These are phyloP conservation scores for Drosophila pseudoobscura DNA, from an alignment of 1,140 invertebrate species.

Conservation along the genomic window DNA sequence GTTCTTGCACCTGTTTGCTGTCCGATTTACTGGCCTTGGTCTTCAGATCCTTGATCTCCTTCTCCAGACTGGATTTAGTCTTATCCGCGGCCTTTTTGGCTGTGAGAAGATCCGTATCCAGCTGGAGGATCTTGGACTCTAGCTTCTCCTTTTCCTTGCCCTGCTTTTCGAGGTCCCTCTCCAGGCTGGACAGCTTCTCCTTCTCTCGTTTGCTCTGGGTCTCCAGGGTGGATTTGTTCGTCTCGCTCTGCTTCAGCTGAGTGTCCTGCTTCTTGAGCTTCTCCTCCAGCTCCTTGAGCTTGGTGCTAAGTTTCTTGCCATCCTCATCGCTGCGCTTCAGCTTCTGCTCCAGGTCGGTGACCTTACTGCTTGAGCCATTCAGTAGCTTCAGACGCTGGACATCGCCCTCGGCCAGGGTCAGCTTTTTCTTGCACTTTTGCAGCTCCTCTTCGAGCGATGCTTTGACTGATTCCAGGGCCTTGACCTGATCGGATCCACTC, in stretches of 20 bases:
- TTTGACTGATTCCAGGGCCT: conserved; percentile 69
- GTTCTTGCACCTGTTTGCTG: conserved; percentile 86
- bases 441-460: conserved; percentile 65
- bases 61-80: conserved; percentile 82
- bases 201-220: conserved; percentile 71
- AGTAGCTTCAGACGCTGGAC: conserved; percentile 67
- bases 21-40: conserved; percentile 83
- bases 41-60: conserved; percentile 85
- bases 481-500: conserved; percentile 55
- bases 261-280: conserved; percentile 77
- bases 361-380: conserved; percentile 53
- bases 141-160: conserved; percentile 83
- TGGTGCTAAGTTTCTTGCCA: conserved; percentile 57
- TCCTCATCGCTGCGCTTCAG: conserved; percentile 76
- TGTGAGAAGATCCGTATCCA: conserved; percentile 84
- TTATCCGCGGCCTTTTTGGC: conserved; percentile 84
- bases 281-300: conserved; percentile 77
- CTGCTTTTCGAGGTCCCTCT: conserved; percentile 87
- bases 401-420: conserved; percentile 67
- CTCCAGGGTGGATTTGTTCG: conserved; percentile 60
- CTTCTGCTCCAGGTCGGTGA: conserved; percentile 71
- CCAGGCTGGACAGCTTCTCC: conserved; percentile 86
- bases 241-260: conserved; percentile 68
- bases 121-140: conserved; percentile 65
- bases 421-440: conserved; percentile 66